Evolutionary conservation across 2,113 vertebrate genomes (phyloP).

Genomic region (Bubo bubo): DNA sequence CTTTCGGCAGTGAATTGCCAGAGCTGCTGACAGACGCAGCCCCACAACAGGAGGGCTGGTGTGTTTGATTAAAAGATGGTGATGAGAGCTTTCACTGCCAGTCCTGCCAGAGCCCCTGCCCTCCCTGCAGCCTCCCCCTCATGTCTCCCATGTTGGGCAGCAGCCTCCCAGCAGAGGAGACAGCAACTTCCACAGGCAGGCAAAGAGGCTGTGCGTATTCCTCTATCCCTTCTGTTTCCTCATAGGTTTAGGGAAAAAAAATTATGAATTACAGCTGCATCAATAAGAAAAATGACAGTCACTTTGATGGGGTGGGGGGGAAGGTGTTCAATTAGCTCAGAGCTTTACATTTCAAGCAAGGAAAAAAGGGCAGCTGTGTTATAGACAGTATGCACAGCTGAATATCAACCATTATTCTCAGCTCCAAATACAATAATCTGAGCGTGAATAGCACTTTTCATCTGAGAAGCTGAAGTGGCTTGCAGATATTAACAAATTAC

Average conservation of each 20-base stretch:
- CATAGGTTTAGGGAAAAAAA: neutral
- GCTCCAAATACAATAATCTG: neutral
- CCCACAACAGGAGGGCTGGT: neutral
- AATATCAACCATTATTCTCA: neutral
- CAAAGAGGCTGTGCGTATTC: neutral
- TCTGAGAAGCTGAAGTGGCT: neutral
- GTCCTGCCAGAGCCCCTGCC: neutral
- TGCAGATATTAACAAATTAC: neutral
- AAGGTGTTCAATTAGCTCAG: neutral
- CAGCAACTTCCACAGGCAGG: neutral
- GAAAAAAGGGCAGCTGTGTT: neutral
- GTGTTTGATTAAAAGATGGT: neutral
- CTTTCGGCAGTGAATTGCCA: neutral
- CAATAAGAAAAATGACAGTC: neutral
- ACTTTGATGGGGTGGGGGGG: neutral
- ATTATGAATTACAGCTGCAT: neutral
- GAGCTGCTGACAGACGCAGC: conserved; percentile 16
- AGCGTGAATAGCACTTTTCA: neutral
- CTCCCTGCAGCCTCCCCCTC: neutral
- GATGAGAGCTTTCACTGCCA: conserved; percentile 16
- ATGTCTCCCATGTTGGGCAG: fast-evolving
- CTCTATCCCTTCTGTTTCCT: neutral
- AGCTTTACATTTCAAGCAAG: neutral
- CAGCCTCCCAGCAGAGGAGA: neutral
- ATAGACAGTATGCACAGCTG: neutral